Evolutionary conservation across 1,140 invertebrate species (phyloP).

Genomic region (Eriocheir sinensis): DNA sequence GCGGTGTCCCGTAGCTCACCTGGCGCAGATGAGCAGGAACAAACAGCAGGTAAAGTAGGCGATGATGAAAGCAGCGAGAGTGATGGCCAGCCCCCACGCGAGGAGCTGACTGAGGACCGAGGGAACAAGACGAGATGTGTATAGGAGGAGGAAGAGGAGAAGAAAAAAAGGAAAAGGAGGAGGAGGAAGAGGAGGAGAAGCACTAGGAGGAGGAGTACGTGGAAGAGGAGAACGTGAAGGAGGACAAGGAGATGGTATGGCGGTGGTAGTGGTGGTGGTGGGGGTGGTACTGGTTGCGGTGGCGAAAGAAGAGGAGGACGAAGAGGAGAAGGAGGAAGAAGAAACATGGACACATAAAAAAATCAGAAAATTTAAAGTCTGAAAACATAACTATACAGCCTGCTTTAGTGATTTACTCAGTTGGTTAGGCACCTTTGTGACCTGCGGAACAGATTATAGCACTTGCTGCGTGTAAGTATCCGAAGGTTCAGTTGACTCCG

Average conservation of each 20-base stretch:
- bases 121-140: neutral
- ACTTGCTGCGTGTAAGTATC: too few relatives aligned
- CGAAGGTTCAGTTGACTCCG: too few relatives aligned
- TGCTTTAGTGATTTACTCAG: too few relatives aligned
- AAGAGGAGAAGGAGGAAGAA: neutral
- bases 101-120: neutral
- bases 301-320: too few relatives aligned
- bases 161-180: neutral
- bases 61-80: constrained; percentile 53
- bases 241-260: neutral
- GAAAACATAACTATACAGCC: too few relatives aligned
- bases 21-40: constrained; percentile 49
- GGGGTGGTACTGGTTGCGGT: neutral
- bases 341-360: too few relatives aligned
- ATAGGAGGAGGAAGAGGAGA: neutral
- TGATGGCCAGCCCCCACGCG: constrained; percentile 37
- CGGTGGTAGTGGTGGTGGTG: too few relatives aligned
- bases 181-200: neutral
- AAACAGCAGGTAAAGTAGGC: constrained; percentile 39
- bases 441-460: too few relatives aligned
- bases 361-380: too few relatives aligned
- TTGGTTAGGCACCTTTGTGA: too few relatives aligned
- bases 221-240: neutral
- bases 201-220: neutral
- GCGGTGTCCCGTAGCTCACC: constrained; percentile 44